Evolutionary conservation across 2,888 invertebrate genomes (phyloP), one percentile per base, ranked within the genome.

Genomic region (Amiota communis): DNA sequence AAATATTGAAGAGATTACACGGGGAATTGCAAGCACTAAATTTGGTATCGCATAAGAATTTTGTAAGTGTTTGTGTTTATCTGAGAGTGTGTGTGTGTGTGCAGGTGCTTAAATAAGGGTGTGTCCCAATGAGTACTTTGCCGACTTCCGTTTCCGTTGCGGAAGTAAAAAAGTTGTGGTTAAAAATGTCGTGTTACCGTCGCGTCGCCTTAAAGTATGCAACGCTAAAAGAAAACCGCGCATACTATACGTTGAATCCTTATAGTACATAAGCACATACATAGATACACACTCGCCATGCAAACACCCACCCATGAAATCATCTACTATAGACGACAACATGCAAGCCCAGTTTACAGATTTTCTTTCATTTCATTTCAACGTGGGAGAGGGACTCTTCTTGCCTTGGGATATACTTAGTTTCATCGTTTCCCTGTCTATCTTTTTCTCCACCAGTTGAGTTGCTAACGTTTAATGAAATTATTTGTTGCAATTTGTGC

Each of bases 401-500:
- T 3, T 23, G 23, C 23, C 23, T 23, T 3, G 57, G 36, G 36
- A 36, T 36, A 36, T 6, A 36, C 36, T 36, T 36, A n/a, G 4
- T 53, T 53, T 53, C 12, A 9, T n/a, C 12, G 53, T 53, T 12
- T 53, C 13, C n/a, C n/a, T n/a, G n/a, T 57, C 57, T 57, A 57
- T 57, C 57, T 17, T 17, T 57, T 9, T 8, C 20, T 57, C 17
- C 13, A 10, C 57, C 20, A 17, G 17, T n/a, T 57, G n/a, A 57
- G 57, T 57, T 57, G 57, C 15, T 9, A 57, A 17, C n/a, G 20
- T 57, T 11, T 57, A 57, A 57, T 57, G n/a, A 15, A 57, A 57
- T 57, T 57, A 57, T 57, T 57, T 57, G 57, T 57, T 57, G 57
- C 57, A 57, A 57, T 57, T 57, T 57, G 57, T 57, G 57, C 57